Base-by-base conservation (phyloP, 1,140 invertebrate species). In the Nasonia giraulti region DNA sequence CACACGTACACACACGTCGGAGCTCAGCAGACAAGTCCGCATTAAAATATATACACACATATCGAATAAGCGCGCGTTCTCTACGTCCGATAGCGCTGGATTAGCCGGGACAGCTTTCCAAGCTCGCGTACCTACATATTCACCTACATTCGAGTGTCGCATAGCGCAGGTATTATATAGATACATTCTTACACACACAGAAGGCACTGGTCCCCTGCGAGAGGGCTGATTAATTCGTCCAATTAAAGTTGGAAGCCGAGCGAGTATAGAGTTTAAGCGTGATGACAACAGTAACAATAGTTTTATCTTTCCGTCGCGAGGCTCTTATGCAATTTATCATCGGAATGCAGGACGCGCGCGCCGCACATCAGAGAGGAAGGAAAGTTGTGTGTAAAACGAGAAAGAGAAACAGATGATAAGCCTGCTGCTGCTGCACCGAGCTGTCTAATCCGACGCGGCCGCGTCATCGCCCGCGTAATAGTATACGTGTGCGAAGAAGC, bases 371-470 rank as follows among this genome's bases (percentile, higher is more conserved):
- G 55, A n/a, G 2, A 80, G 33, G 78, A 68, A 68, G 27, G 20
- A 80, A 80, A 62, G 33, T 23, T 14, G 14, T 66, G 50, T 14
- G 14, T 66, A n/a, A 37, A 40, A 69, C 17, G 78, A 44, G 37
- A 10, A 33, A 80, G 37, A 62, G 27, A 27, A 27, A 69, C 37
- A 10, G 31, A 78, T 17, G 77, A 66, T 20, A 14, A 10, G 55
- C 27, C 31, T 0, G 10, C 20, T 62, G 6, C 12, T 5, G 31
- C 40, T n/a, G 68, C 23, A 10, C 8, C 27, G 17, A 55, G 31
- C 27, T 81, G 47, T 44, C 40, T 55, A 82, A 82, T 82, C 69
- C 33, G 40, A 82, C 33, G 69, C 69, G 47, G 62, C 37, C 47
- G 44, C 66, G 80, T 73, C 69, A 82, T 82, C 23, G 80, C 14